Evolutionary conservation across 2,888 invertebrate species (phyloP).

Genomic region (Tenodera sinensis): DNA sequence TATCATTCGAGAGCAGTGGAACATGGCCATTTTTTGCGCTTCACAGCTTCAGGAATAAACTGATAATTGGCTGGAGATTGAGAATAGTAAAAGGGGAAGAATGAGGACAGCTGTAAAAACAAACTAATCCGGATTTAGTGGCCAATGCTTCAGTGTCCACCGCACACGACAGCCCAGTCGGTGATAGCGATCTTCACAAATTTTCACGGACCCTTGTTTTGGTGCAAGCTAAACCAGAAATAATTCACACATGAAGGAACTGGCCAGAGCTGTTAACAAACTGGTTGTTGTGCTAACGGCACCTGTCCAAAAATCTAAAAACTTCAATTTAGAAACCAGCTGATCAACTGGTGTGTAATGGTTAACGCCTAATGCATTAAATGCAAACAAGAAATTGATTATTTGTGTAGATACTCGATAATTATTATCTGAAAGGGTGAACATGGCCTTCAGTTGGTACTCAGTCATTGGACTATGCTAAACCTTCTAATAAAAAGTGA

Average conservation of each 20-base stretch:
- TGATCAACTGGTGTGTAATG: background rate
- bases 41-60: background rate
- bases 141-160: background rate
- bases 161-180: background rate
- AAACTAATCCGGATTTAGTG: background rate
- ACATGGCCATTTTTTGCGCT: background rate
- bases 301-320: background rate
- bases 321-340: background rate
- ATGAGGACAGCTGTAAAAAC: background rate
- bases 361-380: background rate
- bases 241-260: background rate
- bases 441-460: no score
- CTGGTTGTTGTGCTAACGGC: background rate
- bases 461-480: no score
- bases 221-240: background rate
- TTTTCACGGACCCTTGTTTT: background rate
- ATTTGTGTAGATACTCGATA: no score
- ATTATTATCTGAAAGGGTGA: no score
- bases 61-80: background rate
- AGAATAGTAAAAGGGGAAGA: background rate
- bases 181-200: background rate
- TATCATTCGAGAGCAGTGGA: background rate
- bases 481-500: no score
- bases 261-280: background rate
- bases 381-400: background rate